A percentile compares a stretch with the other conserved stretches of the same genome.
phyloP scores from a whole-genome alignment of 2,888 invertebrate species.

The Papilio elwesi region DNA sequence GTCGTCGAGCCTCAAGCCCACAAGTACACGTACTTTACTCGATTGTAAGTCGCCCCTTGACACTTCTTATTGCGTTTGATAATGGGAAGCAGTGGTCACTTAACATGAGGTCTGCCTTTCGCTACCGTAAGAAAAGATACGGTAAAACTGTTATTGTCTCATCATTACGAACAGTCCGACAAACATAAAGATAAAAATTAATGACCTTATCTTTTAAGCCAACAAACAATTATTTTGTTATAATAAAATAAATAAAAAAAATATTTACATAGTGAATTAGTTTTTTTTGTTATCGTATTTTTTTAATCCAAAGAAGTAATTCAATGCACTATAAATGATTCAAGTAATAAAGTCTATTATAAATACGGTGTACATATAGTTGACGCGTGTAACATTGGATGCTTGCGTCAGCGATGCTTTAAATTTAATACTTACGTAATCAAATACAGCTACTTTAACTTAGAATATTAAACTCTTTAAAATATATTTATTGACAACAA shows the following conservation, averaged over 20 bases:
- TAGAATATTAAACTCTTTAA: neutral
- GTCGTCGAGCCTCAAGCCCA: too few species aligned
- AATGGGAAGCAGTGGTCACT: too few species aligned
- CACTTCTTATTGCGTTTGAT: too few species aligned
- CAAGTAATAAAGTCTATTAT: constrained; percentile 9
- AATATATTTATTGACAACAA: neutral
- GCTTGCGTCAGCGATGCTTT: constrained; percentile 11
- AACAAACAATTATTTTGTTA: too few species aligned
- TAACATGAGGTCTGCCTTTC: too few species aligned
- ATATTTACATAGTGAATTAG: neutral
- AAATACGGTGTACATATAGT: neutral
- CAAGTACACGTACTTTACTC: too few species aligned
- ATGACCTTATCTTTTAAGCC: neutral
- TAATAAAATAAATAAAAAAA: too few species aligned
- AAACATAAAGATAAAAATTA: constrained; percentile 2
- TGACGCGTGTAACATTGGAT: neutral
- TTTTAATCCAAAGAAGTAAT: neutral
- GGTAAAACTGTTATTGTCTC: neutral
- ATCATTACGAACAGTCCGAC: neutral
- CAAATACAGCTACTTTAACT: constrained; percentile 13
- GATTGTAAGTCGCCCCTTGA: too few species aligned
- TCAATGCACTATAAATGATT: neutral
- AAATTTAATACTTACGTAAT: constrained; percentile 11
- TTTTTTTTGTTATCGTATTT: neutral
- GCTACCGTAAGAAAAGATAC: too few species aligned